Conservation (phyloP, 2,797 vertebrate species). For the Melanotaenia nigrans region DNA sequence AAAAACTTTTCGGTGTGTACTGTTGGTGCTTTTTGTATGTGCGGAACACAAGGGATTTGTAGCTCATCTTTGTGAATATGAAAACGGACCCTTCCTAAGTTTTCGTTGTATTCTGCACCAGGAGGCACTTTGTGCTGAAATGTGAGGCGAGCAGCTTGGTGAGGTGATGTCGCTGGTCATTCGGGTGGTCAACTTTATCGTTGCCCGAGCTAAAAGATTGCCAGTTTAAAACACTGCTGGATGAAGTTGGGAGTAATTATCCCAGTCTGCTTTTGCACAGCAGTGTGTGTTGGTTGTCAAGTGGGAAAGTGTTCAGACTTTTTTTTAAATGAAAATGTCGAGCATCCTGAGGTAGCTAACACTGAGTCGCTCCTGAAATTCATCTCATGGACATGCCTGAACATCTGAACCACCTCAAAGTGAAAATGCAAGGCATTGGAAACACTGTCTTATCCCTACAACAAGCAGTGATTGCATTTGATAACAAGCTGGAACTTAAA, state of each 20-base stretch:
- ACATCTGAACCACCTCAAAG: constrained; percentile 45
- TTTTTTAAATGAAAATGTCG: constrained; percentile 47
- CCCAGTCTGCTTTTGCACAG: constrained; percentile 53
- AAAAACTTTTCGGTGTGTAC: neutral
- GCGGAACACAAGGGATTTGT: too few relatives aligned
- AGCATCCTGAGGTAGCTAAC: neutral
- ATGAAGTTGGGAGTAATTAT: constrained; percentile 56
- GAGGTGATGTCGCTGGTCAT: too few relatives aligned
- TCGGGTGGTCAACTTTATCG: too few relatives aligned
- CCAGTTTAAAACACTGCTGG: constrained; percentile 7
- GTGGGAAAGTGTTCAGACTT: constrained; percentile 52
- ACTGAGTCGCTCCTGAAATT: constrained; percentile 1
- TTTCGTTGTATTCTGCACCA: too few relatives aligned
- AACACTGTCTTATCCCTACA: constrained; percentile 56
- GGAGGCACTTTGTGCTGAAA: too few relatives aligned
- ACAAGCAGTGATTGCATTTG: constrained; percentile 61
- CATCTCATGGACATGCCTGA: constrained; percentile 37
- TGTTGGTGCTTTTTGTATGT: too few relatives aligned
- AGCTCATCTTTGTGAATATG: too few relatives aligned
- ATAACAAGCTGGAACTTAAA: constrained; percentile 61
- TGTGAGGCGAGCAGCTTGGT: too few relatives aligned
- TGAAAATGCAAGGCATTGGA: constrained; percentile 59
- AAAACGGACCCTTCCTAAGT: too few relatives aligned
- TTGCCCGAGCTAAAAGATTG: too few relatives aligned
- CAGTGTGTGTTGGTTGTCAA: constrained; percentile 56